Evolutionary conservation across 2,113 vertebrate species (phyloP).

Genomic region (Melanostigma gelatinosum): DNA sequence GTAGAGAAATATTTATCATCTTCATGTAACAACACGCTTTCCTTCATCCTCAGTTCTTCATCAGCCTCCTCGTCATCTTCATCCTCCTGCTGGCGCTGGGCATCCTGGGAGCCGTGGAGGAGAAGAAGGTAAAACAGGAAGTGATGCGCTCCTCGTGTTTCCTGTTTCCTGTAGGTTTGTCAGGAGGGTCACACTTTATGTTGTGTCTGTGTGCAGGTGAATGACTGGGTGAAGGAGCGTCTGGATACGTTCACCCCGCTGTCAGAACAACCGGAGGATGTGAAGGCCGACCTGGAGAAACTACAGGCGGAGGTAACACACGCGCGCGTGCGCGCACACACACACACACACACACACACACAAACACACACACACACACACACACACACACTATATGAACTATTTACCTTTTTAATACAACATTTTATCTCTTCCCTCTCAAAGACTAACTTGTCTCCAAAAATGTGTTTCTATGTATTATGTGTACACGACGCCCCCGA

Average conservation of each 20-base stretch:
- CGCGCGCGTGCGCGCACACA: neutral
- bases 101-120: slow-evolving; percentile 68
- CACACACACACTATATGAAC: no score
- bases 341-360: neutral
- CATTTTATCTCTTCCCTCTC: no score
- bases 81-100: slow-evolving; percentile 78
- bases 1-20: neutral
- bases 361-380: neutral
- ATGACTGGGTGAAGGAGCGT: slow-evolving; percentile 46
- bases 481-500: no score
- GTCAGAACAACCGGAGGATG: rapidly evolving
- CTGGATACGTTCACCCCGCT: slow-evolving; percentile 43
- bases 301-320: slow-evolving; percentile 53
- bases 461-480: no score
- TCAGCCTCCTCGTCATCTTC: slow-evolving; percentile 79
- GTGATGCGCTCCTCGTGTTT: rapidly evolving
- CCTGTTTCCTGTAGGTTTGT: neutral
- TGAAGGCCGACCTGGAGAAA: slow-evolving; percentile 55
- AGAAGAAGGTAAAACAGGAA: slow-evolving; percentile 52
- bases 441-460: neutral
- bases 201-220: slow-evolving; percentile 50
- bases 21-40: neutral
- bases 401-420: no score
- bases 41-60: slow-evolving; percentile 73
- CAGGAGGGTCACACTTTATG: rapidly evolving